Evolutionary conservation across 2,113 vertebrate species (phyloP).

Genomic region (Tylochromis polylepis): DNA sequence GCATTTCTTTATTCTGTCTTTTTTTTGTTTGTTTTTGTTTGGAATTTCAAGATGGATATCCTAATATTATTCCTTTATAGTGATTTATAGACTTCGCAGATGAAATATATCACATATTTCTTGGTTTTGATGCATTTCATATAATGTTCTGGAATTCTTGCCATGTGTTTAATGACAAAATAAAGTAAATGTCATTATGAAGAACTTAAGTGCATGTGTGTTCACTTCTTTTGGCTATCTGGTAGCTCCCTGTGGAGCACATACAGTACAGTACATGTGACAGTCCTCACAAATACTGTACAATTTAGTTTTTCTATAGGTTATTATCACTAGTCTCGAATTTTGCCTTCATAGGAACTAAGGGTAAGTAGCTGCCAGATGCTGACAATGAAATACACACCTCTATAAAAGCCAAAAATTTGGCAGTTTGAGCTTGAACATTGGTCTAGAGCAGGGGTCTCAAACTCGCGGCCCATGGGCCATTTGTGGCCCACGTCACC

Average conservation of each 20-base stretch:
- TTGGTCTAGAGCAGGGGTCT: too few relatives aligned
- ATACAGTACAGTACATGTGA: rapidly evolving
- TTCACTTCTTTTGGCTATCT: not conserved
- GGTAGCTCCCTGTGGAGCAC: not conserved
- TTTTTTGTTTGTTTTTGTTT: too few relatives aligned
- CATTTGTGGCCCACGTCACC: too few relatives aligned
- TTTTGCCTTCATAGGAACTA: rapidly evolving
- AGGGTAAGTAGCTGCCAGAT: not conserved
- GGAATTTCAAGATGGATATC: too few relatives aligned
- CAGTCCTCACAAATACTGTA: rapidly evolving
- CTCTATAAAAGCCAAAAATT: not conserved
- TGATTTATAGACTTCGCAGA: not conserved
- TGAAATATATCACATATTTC: not conserved
- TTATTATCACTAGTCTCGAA: not conserved
- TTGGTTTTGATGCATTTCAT: not conserved
- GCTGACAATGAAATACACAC: not conserved
- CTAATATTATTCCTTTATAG: not conserved
- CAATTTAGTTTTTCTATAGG: not conserved
- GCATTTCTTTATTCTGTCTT: not conserved
- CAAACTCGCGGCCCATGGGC: too few relatives aligned
- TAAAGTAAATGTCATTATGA: not conserved
- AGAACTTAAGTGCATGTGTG: not conserved
- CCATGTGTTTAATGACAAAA: not conserved
- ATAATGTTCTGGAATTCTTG: not conserved
- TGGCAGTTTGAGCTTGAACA: too few relatives aligned